phyloP scores from a whole-genome alignment of 1,140 invertebrate genomes.

The Brachystomella parvula region DNA sequence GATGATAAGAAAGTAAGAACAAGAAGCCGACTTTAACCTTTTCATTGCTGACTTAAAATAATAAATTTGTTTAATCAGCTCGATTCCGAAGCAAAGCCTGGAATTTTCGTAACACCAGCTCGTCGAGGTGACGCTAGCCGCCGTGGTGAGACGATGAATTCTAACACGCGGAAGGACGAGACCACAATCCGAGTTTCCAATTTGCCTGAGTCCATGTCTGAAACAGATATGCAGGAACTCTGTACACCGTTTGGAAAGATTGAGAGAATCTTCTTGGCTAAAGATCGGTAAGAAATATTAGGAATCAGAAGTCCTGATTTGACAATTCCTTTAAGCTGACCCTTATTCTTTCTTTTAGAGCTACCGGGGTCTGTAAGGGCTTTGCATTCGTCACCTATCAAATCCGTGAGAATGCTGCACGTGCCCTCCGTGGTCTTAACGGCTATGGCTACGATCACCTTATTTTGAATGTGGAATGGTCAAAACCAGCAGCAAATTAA shows the following conservation, averaged over 20 bases:
- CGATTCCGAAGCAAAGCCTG: slow-evolving; percentile 39
- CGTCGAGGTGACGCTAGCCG: slow-evolving; percentile 57
- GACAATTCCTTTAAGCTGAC: slow-evolving; percentile 16
- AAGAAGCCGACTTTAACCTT: slow-evolving; percentile 39
- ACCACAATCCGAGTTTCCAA: slow-evolving; percentile 94
- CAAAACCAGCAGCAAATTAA: slow-evolving; percentile 60
- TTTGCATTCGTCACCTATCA: slow-evolving; percentile 97
- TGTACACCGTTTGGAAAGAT: slow-evolving; percentile 85
- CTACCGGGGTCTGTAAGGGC: slow-evolving; percentile 73
- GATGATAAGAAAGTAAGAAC: slow-evolving; percentile 39
- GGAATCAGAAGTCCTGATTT: not conserved
- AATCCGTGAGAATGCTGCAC: slow-evolving; percentile 75
- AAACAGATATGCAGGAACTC: slow-evolving; percentile 89
- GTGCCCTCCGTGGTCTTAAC: slow-evolving; percentile 81
- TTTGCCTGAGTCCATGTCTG: slow-evolving; percentile 89
- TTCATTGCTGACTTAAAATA: slow-evolving; percentile 26
- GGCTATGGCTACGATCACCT: slow-evolving; percentile 97
- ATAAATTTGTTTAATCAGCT: slow-evolving; percentile 16
- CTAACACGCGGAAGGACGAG: slow-evolving; percentile 60
- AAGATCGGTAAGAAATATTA: slow-evolving; percentile 55
- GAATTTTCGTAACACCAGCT: slow-evolving; percentile 69
- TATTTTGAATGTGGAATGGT: slow-evolving; percentile 98
- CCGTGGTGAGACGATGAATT: slow-evolving; percentile 62
- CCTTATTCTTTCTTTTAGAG: slow-evolving; percentile 42
- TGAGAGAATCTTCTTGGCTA: slow-evolving; percentile 77